Percentiles rank a stretch among this genome's conserved stretches.
phyloP scores from a whole-genome alignment of 2,797 vertebrate species.

The Danio kyathit region DNA sequence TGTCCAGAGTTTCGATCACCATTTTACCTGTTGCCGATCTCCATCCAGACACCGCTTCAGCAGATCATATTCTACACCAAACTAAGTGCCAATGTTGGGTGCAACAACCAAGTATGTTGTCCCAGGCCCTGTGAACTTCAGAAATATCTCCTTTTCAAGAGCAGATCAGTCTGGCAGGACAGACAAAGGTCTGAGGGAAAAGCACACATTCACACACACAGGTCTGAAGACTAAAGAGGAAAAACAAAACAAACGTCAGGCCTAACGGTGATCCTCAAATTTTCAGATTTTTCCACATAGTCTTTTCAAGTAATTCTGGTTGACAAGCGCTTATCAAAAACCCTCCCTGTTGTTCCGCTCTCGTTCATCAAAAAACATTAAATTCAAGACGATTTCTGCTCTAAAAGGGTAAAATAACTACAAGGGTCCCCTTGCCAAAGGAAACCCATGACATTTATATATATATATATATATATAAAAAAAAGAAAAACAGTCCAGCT shows the following conservation, averaged over 20 bases:
- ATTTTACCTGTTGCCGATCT: slow-evolving; percentile 1
- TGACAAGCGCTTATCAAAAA: slow-evolving; percentile 7
- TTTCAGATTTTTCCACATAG: slow-evolving; percentile 20
- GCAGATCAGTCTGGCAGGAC: slow-evolving; percentile 23
- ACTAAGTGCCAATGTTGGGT: not conserved
- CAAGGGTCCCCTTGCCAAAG: slow-evolving; percentile 42
- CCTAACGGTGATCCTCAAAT: slow-evolving; percentile 23
- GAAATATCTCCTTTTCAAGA: not conserved
- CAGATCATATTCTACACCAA: slow-evolving; percentile 13
- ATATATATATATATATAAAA: not conserved
- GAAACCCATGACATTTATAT: slow-evolving; percentile 42
- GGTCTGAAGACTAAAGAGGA: slow-evolving; percentile 18
- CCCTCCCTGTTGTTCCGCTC: not conserved
- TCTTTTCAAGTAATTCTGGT: slow-evolving; percentile 47
- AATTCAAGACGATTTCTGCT: slow-evolving; percentile 13
- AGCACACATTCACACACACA: slow-evolving; percentile 17
- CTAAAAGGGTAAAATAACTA: slow-evolving; percentile 28
- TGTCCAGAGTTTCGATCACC: not conserved
- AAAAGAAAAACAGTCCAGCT: slow-evolving; percentile 62
- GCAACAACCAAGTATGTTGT: not conserved
- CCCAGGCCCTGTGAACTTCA: slow-evolving; percentile 5
- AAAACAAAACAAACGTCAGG: not conserved
- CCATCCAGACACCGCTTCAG: slow-evolving; percentile 17
- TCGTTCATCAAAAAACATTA: slow-evolving; percentile 20
- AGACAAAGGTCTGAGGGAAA: slow-evolving; percentile 36